Conservation (phyloP, 2,888 invertebrate species). For the Drosophila antonietae region DNA sequence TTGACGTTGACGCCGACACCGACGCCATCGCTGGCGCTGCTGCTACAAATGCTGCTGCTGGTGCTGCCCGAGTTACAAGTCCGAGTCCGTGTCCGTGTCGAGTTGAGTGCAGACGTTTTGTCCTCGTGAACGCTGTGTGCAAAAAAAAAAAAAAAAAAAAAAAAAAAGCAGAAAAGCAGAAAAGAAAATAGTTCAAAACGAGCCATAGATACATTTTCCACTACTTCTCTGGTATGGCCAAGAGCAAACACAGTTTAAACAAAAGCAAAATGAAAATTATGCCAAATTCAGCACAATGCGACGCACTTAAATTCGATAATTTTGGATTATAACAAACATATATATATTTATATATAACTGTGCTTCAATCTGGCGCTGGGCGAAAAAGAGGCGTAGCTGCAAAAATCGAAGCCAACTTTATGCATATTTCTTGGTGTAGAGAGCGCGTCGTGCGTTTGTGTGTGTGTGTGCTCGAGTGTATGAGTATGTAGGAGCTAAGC, state of each 20-base stretch:
- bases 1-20: constrained; percentile 34
- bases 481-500: constrained; percentile 19
- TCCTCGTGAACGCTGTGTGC: constrained; percentile 72
- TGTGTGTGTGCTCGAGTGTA: constrained; percentile 16
- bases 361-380: constrained; percentile 25
- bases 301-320: constrained; percentile 17
- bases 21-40: not conserved
- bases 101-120: constrained; percentile 70
- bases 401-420: constrained; percentile 64
- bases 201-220: constrained; percentile 77
- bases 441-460: constrained; percentile 54
- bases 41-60: not conserved
- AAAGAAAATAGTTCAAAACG: constrained; percentile 53
- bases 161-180: constrained; percentile 1
- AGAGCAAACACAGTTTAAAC: constrained; percentile 4
- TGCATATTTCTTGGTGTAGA: constrained; percentile 72
- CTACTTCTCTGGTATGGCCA: constrained; percentile 44
- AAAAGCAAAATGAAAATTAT: constrained; percentile 31
- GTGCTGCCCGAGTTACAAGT: constrained; percentile 14
- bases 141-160: constrained; percentile 34
- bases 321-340: constrained; percentile 8
- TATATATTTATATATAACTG: not conserved
- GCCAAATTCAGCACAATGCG: constrained; percentile 13
- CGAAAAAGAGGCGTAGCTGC: constrained; percentile 68
- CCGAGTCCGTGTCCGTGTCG: constrained; percentile 76